A percentile compares a stretch with the other conserved stretches of the same genome.
Evolutionary conservation across 1,140 invertebrate genomes (phyloP).

Genomic region (Pachypeltis micranthus): DNA sequence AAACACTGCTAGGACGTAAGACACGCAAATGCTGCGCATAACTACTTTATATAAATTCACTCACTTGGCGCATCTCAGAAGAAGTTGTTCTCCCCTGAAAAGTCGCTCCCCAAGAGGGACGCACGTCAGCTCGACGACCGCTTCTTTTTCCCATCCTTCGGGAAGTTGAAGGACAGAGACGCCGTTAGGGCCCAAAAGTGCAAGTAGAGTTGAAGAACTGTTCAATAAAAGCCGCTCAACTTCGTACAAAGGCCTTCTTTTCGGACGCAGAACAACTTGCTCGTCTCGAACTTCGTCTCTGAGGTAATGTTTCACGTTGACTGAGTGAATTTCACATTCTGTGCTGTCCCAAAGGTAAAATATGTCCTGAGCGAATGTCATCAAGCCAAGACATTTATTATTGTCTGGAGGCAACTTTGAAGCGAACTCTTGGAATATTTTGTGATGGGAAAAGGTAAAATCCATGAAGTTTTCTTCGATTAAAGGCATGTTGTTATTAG

Average conservation of each 20-base stretch:
- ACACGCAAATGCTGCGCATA: too few species aligned
- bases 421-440: background rate
- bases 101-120: conserved; percentile 48
- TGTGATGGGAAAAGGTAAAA: background rate
- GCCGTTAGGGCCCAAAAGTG: conserved; percentile 36
- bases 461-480: too few species aligned
- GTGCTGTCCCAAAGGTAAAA: conserved; percentile 19
- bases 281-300: background rate
- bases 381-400: conserved; percentile 6
- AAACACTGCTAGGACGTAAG: too few species aligned
- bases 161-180: conserved; percentile 37
- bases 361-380: conserved; percentile 12
- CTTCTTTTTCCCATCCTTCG: conserved; percentile 37
- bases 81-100: conserved; percentile 38
- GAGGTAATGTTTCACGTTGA: conserved; percentile 15
- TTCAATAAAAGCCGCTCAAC: conserved; percentile 37
- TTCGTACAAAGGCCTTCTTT: conserved; percentile 38
- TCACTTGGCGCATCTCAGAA: conserved; percentile 38
- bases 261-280: conserved; percentile 32
- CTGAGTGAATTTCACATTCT: background rate
- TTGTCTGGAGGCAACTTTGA: background rate
- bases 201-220: conserved; percentile 36
- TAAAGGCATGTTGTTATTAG: too few species aligned
- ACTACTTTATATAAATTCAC: too few species aligned
- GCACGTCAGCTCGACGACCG: conserved; percentile 34